Evolutionary conservation across 2,888 invertebrate genomes (phyloP), one percentile per base, ranked within the genome.

Genomic region (Carterocephalus palaemon): DNA sequence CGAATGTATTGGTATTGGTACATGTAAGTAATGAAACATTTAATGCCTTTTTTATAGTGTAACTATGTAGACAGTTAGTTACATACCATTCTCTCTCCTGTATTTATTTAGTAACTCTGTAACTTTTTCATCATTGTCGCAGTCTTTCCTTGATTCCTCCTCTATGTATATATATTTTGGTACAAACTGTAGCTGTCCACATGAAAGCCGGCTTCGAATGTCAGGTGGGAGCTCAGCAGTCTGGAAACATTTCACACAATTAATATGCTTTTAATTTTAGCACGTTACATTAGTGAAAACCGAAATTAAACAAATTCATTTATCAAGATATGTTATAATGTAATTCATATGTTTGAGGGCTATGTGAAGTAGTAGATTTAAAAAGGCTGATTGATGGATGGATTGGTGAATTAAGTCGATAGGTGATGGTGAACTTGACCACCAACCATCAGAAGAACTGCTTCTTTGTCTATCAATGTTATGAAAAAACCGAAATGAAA

Each of bases 121-220:
- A 2, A 81, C 55, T 57, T 68, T 75, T 3, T 78, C 81, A 52
- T 83, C 80, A 48, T 62, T 63, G 24, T 53, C 51, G 5, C 53
- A 22, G 2, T 60, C 26, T 23, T 67, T 75, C 4, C 63, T 71
- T 67, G 70, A 74, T 58, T 86, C 86, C 54, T 83, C 80, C 59
- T 86, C 86, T n/a, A 85, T 83, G 53, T 74, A 83, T 37, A 86
- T 73, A 54, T 73, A 85, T 54, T 83, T 85, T 1, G 83, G 69
- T 10, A 72, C 52, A 56, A 86, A 86, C 52, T 85, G 82, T 40
- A 83, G 50, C 1, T 76, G 77, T 13, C 65, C 77, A 46, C 64
- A 64, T 52, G 72, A 56, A 6, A 86, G 62, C 2, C 75, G 70
- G 34, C 64, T 75, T 54, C 82, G 66, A 42, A 85, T 59, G 28